These are phyloP conservation scores for Drosophila orena DNA, from an alignment of 1,140 invertebrate species.

Conservation along the genomic window DNA sequence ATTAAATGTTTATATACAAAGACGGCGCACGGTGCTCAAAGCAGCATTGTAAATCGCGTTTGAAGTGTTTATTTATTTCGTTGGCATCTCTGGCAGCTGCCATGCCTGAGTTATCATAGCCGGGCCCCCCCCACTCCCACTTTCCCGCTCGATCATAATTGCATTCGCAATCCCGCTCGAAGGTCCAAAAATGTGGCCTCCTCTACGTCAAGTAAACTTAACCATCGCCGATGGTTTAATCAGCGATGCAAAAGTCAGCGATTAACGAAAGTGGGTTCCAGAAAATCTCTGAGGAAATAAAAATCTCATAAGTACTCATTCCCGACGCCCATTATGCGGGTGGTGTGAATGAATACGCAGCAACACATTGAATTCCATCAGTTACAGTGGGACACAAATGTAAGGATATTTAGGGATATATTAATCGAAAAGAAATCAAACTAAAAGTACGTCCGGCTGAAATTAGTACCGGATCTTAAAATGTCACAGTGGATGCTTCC, in stretches of 20 bases:
- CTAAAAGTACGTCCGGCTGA: too few relatives aligned
- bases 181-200: constrained; percentile 43
- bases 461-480: too few relatives aligned
- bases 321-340: constrained; percentile 7
- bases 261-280: constrained; percentile 59
- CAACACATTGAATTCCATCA: not conserved
- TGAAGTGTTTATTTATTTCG: constrained; percentile 64
- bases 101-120: constrained; percentile 49
- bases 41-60: constrained; percentile 58
- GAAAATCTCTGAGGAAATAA: constrained; percentile 5
- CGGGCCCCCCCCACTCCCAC: constrained; percentile 5
- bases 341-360: constrained; percentile 43
- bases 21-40: constrained; percentile 24
- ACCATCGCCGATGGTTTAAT: constrained; percentile 20
- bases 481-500: too few relatives aligned
- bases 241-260: constrained; percentile 7
- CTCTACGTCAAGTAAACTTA: constrained; percentile 10
- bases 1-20: constrained; percentile 71
- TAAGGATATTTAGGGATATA: not conserved
- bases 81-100: constrained; percentile 38
- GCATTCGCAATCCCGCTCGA: constrained; percentile 34
- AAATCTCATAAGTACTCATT: not conserved
- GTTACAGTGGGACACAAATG: not conserved
- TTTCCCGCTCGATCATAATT: constrained; percentile 1
- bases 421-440: too few relatives aligned